Percentiles rank a stretch among this genome's conserved stretches.
These are phyloP conservation scores for Furcula furcula DNA, from an alignment of 2,888 invertebrate species.

Conservation along the genomic window DNA sequence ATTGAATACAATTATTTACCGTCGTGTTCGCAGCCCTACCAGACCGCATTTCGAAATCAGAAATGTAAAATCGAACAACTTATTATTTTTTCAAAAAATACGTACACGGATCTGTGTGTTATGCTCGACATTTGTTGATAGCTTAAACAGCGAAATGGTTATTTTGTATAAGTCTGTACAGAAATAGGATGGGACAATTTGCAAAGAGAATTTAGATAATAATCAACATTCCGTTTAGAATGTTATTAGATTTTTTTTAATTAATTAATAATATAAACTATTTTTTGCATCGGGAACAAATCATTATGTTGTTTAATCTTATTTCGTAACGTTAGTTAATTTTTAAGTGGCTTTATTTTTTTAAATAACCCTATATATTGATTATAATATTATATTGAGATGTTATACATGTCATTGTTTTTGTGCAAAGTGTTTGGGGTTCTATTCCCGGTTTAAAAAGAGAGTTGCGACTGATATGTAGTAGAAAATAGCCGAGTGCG, in stretches of 20 bases:
- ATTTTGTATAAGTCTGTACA: slow-evolving; percentile 80
- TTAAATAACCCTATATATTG: slow-evolving; percentile 71
- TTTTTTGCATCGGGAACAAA: slow-evolving; percentile 80
- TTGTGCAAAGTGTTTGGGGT: slow-evolving; percentile 76
- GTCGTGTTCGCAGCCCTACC: slow-evolving; percentile 65
- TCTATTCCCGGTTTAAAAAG: slow-evolving; percentile 61
- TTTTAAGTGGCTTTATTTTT: slow-evolving; percentile 79
- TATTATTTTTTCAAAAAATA: slow-evolving; percentile 49
- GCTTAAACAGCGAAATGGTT: slow-evolving; percentile 64
- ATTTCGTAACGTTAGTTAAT: slow-evolving; percentile 81
- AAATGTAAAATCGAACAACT: slow-evolving; percentile 60
- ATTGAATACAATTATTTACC: slow-evolving; percentile 47
- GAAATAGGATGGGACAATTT: slow-evolving; percentile 81
- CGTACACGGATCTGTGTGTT: slow-evolving; percentile 70
- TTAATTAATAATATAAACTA: slow-evolving; percentile 61
- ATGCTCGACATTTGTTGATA: slow-evolving; percentile 75
- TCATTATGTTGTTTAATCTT: slow-evolving; percentile 81
- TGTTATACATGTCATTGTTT: slow-evolving; percentile 80
- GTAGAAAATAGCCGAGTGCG: slow-evolving; percentile 64
- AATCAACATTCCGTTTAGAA: slow-evolving; percentile 80
- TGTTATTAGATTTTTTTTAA: slow-evolving; percentile 77
- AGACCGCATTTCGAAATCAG: slow-evolving; percentile 73
- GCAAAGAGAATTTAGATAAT: slow-evolving; percentile 81
- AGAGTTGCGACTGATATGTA: slow-evolving; percentile 79
- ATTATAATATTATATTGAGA: slow-evolving; percentile 75